A percentile compares a stretch with the other conserved stretches of the same genome.
phyloP scores from a whole-genome alignment of 2,797 vertebrate species.

The Hydrocynus forskahlii region DNA sequence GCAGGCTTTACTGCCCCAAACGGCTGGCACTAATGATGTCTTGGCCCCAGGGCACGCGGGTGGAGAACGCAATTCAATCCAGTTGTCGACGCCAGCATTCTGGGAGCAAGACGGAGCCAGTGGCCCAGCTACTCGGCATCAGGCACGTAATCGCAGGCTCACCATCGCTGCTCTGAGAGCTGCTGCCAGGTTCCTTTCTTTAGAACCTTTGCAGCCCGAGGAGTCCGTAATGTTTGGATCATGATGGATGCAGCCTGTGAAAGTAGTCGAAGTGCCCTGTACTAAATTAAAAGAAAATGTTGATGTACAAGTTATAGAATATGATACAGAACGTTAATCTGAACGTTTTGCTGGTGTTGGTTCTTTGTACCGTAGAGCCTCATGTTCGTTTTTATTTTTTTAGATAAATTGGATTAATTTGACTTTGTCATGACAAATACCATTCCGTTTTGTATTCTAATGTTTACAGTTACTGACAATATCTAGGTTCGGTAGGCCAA shows the following conservation, averaged over 20 bases:
- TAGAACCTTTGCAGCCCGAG: not conserved
- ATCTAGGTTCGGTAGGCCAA: not conserved
- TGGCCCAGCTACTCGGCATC: slow-evolving; percentile 25
- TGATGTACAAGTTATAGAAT: not conserved
- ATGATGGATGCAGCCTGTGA: not conserved
- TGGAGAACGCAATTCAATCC: slow-evolving; percentile 41
- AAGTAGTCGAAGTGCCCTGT: not conserved
- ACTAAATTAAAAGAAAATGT: not conserved
- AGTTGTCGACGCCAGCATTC: slow-evolving; percentile 39
- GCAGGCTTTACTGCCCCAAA: slow-evolving; percentile 56
- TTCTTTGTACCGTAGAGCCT: not conserved
- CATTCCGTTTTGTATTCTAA: not conserved
- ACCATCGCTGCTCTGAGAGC: slow-evolving; percentile 16
- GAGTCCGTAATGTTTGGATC: not conserved
- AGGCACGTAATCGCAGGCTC: slow-evolving; percentile 36
- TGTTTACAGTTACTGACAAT: not conserved
- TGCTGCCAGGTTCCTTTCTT: not conserved
- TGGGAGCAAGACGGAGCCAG: slow-evolving; percentile 17
- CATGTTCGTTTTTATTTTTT: no score
- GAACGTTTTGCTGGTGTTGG: not conserved
- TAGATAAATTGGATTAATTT: not conserved
- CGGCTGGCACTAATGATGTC: slow-evolving; percentile 55
- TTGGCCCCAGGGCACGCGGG: slow-evolving; percentile 34
- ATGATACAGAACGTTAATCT: not conserved
- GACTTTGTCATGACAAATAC: not conserved